Percentiles rank a stretch among this genome's conserved stretches.
Conservation (phyloP, 2,113 vertebrate species). For the Tangachromis dhanisi region DNA sequence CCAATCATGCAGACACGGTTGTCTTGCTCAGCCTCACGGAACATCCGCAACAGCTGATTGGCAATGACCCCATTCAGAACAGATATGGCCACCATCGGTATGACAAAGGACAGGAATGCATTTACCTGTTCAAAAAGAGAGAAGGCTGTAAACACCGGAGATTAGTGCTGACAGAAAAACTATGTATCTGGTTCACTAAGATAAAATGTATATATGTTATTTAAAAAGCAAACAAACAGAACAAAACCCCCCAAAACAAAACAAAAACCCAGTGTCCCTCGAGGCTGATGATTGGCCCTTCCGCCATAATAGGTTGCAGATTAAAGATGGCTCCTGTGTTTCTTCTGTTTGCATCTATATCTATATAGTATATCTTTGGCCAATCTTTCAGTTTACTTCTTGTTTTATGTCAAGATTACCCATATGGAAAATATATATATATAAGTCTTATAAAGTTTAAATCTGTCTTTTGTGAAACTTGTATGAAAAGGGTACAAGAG, state of each 20-base stretch:
- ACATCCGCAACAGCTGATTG: slow-evolving; percentile 90
- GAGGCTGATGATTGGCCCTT: not conserved
- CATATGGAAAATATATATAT: not conserved
- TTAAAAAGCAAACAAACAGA: not conserved
- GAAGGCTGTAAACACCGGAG: not conserved
- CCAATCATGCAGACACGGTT: slow-evolving; percentile 78
- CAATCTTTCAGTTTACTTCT: not conserved
- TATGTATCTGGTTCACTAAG: not conserved
- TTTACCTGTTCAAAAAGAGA: slow-evolving; percentile 74
- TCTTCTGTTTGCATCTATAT: not conserved
- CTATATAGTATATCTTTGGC: not conserved
- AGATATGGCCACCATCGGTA: slow-evolving; percentile 90
- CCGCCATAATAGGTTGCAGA: not conserved
- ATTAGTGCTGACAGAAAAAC: not conserved
- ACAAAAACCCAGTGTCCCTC: not conserved
- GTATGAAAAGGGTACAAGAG: too few relatives aligned
- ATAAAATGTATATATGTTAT: not conserved
- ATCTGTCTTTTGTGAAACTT: too few relatives aligned
- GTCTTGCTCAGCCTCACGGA: slow-evolving; percentile 84
- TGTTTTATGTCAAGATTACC: not conserved
- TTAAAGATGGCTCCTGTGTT: not conserved
- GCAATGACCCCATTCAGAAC: slow-evolving; percentile 89
- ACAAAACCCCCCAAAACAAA: not conserved
- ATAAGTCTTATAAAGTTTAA: too few relatives aligned
- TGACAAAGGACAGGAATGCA: slow-evolving; percentile 86